A percentile compares a stretch with the other conserved stretches of the same genome.
phyloP scores from a whole-genome alignment of 92 coral and sea anemone species.

The Epizoanthus fatuus region DNA sequence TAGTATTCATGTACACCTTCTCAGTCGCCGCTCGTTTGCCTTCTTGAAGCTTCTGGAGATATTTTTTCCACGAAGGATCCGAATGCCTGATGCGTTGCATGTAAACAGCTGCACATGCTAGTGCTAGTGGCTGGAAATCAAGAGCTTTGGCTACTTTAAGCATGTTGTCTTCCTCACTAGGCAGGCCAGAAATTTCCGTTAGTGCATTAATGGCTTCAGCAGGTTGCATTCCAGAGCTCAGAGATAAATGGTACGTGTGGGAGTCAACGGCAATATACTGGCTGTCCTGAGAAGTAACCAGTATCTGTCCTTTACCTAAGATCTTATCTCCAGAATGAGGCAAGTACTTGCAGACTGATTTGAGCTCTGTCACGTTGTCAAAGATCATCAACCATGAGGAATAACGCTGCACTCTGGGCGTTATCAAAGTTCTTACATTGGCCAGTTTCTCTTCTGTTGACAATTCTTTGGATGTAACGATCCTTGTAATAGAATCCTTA shows the following conservation, averaged over 20 bases:
- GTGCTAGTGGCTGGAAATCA: too few species aligned
- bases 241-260: background rate
- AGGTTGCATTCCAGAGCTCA: background rate
- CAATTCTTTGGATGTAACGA: too few species aligned
- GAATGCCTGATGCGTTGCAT: too few species aligned
- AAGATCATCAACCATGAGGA: too few species aligned
- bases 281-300: conserved; percentile 6
- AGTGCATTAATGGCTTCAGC: background rate
- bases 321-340: conserved; percentile 7
- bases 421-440: conserved; percentile 5
- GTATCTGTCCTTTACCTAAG: conserved; percentile 4
- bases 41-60: conserved; percentile 14
- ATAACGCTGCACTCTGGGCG: background rate
- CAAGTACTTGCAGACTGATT: background rate
- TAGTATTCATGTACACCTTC: background rate
- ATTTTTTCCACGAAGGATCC: conserved; percentile 12
- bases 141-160: background rate
- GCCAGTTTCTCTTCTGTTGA: background rate
- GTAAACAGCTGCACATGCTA: too few species aligned
- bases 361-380: too few species aligned
- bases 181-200: background rate
- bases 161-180: background rate
- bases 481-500: too few species aligned
- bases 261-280: background rate
- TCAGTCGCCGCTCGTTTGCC: conserved; percentile 37